These are phyloP conservation scores for Coregonus sp. DNA, from an alignment of 2,797 vertebrate genomes.

Conservation along the genomic window DNA sequence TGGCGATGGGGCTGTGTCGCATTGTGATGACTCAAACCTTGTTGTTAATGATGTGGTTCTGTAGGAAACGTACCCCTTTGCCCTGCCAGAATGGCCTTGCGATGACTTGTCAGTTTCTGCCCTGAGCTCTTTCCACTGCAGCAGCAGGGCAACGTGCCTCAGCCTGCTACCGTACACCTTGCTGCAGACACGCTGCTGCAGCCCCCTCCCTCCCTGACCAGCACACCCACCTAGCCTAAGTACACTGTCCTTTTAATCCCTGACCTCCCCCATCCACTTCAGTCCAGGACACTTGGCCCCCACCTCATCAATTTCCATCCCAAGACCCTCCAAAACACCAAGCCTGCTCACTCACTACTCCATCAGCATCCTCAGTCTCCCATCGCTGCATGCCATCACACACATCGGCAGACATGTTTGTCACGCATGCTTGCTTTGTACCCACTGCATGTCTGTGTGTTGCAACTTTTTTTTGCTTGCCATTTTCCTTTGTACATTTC, in stretches of 20 bases:
- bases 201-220: slow-evolving; percentile 38
- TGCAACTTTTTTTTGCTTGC: slow-evolving; percentile 11
- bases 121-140: slow-evolving; percentile 18
- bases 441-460: slow-evolving; percentile 49
- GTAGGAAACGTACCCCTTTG: slow-evolving; percentile 6
- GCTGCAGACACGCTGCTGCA: slow-evolving; percentile 5
- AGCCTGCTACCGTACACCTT: background rate
- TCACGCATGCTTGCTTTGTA: slow-evolving; percentile 38
- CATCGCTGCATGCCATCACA: background rate
- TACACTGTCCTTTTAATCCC: slow-evolving; percentile 38
- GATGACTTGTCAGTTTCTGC: slow-evolving; percentile 59
- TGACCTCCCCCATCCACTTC: background rate
- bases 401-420: slow-evolving; percentile 5
- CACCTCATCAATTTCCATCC: background rate
- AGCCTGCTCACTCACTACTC: background rate
- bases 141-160: background rate
- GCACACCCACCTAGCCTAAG: slow-evolving; percentile 36
- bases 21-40: slow-evolving; percentile 23
- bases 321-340: background rate
- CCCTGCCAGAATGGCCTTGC: slow-evolving; percentile 35
- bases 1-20: background rate
- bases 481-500: slow-evolving; percentile 43
- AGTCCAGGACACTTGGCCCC: background rate
- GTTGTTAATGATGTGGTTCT: slow-evolving; percentile 26
- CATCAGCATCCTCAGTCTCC: background rate